These are phyloP conservation scores for Cyanoderma ruficeps DNA, from an alignment of 2,113 vertebrate genomes.

Conservation along the genomic window DNA sequence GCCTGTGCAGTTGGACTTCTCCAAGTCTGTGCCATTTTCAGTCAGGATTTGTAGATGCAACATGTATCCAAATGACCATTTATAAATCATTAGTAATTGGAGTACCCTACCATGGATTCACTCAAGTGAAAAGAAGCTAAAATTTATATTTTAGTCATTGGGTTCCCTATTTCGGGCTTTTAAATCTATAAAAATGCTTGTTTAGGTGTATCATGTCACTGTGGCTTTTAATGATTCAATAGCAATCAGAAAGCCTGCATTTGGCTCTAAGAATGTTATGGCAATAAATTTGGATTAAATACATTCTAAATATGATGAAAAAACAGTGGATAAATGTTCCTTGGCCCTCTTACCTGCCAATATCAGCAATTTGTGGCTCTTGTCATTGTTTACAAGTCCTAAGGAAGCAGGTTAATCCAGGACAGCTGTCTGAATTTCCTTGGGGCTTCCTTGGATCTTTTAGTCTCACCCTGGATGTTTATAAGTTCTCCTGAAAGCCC, in stretches of 20 bases:
- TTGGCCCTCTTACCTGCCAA: neutral
- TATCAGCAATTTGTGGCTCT: neutral
- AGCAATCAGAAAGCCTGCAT: neutral
- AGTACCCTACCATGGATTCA: neutral
- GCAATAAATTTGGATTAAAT: neutral
- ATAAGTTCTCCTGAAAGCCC: neutral
- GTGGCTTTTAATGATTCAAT: neutral
- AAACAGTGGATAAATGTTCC: neutral
- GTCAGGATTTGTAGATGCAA: neutral
- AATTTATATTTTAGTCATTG: neutral
- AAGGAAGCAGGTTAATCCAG: conserved; percentile 6
- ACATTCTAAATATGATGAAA: neutral
- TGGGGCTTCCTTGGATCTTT: neutral
- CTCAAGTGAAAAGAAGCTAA: neutral
- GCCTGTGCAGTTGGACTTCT: neutral
- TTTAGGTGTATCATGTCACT: neutral
- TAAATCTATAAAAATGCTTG: neutral
- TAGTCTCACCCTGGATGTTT: neutral
- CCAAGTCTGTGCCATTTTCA: neutral
- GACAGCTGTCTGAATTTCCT: neutral
- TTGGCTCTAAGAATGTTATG: neutral
- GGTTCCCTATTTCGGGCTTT: neutral
- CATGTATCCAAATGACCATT: neutral
- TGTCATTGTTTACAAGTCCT: neutral
- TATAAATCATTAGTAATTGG: neutral